Conservation (phyloP, 2,888 invertebrate genomes). For the Bugula neritina region DNA sequence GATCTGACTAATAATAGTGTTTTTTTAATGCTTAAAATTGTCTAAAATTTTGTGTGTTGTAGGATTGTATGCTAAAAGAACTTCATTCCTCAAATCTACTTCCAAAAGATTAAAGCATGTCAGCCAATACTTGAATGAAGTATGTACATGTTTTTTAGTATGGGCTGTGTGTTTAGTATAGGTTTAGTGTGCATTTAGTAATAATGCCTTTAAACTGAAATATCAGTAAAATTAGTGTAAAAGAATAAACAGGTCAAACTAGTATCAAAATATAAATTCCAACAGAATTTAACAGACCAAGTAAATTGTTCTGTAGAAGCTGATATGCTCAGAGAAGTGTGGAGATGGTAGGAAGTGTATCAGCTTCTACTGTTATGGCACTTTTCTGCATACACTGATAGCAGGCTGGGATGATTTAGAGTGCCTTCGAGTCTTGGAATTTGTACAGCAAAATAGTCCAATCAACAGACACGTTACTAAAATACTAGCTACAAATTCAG, state of each 20-base stretch:
- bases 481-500: conserved; percentile 44
- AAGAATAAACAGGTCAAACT: no score
- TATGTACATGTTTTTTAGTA: no score
- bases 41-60: no score
- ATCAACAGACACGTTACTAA: conserved; percentile 42
- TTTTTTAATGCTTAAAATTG: no score
- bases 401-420: conserved; percentile 54
- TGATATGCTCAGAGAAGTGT: conserved; percentile 3
- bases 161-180: no score
- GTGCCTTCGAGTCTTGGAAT: conserved; percentile 45
- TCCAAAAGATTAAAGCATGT: conserved; percentile 49
- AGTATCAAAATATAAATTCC: no score
- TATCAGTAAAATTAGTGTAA: no score
- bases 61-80: conserved; percentile 49
- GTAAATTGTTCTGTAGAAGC: no score
- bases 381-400: conserved; percentile 50
- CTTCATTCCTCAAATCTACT: conserved; percentile 51
- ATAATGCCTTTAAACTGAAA: no score
- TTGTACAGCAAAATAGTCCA: conserved; percentile 38
- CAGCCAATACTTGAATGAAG: conserved; percentile 46
- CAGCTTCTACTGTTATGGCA: conserved; percentile 43
- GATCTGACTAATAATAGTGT: no score
- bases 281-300: no score
- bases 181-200: no score
- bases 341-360: conserved; percentile 16